Base-by-base conservation (phyloP, 2,113 vertebrate species). In the Turdus rufiventris region DNA sequence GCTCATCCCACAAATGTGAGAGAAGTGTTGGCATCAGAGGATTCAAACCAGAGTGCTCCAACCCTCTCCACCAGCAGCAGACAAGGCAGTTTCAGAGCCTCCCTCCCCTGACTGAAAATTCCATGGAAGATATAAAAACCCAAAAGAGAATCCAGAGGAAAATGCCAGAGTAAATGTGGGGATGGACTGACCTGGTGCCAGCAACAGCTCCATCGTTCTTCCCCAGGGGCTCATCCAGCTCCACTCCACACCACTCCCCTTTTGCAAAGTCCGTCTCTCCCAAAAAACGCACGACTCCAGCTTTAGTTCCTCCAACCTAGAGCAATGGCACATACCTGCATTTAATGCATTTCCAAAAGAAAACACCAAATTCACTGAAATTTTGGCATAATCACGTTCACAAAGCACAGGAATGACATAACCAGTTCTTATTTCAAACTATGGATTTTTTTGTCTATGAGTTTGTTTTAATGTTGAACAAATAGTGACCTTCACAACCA, bases 211-310 rank as follows among this genome's bases (percentile, higher is more conserved):
- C 99, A 20, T 99, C 99, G 2, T 99, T 99, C 97, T 99, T 99
- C 48, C 99, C 99, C 36, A 99, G 97, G 12, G 99, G 99, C 54
- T 99, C 99, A 33, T 99, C 99, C 72, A 99, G 93, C 80, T 99
- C 99, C 25, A 99, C 99, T 5, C 99, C 99, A 57, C 99, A 99
- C 99, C 99, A 99, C 15, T 99, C 99, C 40, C 99, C 99, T 97
- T 99, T 99, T 43, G 99, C 99, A 94, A 99, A 99, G 97, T 99
- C 99, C 0, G 99, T 99, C 95, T 99, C 99, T n/a, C 99, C 99
- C 47, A 99, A 96, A 81, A 99, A 99, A 43, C 99, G 99, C 34
- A 99, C 99, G 1, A 99, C 99, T 42, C 99, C 99, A 15, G 99
- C 99, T 97, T 99, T 99, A 3, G 99, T 99, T 71, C 99, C 99